Evolutionary conservation across 64 coral and sea anemone genomes (phyloP).

Genomic region (Stichodactyla helianthus): DNA sequence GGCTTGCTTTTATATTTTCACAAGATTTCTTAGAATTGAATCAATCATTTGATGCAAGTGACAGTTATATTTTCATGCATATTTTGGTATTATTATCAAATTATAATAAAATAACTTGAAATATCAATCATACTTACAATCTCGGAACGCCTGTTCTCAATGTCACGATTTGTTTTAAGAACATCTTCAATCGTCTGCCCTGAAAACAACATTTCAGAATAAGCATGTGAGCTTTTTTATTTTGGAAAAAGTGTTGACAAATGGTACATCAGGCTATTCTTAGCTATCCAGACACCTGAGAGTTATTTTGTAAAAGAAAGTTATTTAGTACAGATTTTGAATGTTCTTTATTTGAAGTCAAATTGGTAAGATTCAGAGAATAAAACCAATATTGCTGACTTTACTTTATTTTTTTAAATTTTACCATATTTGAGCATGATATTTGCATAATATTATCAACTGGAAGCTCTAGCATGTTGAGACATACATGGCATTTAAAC

Average conservation of each 20-base stretch:
- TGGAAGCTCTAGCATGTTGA: background rate
- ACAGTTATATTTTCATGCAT: no score
- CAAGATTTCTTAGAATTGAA: background rate
- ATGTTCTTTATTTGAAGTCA: background rate
- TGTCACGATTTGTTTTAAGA: background rate
- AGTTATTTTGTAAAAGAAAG: background rate
- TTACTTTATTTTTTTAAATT: background rate
- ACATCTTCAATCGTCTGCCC: slow-evolving; percentile 12
- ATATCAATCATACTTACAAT: slow-evolving; percentile 3
- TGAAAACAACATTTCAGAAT: background rate
- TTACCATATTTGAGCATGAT: background rate
- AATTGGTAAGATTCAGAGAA: background rate
- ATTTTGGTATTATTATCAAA: background rate
- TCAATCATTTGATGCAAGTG: no score
- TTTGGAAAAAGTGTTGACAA: background rate
- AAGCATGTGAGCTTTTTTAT: background rate
- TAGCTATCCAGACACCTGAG: background rate
- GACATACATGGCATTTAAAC: background rate
- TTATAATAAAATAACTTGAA: background rate
- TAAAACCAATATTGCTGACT: background rate
- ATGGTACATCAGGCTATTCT: background rate
- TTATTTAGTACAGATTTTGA: background rate
- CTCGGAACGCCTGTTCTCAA: background rate
- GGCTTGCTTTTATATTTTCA: background rate
- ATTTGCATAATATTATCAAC: background rate